Evolutionary conservation across 2,113 vertebrate species (phyloP).

Genomic region (Anoura caudifer): DNA sequence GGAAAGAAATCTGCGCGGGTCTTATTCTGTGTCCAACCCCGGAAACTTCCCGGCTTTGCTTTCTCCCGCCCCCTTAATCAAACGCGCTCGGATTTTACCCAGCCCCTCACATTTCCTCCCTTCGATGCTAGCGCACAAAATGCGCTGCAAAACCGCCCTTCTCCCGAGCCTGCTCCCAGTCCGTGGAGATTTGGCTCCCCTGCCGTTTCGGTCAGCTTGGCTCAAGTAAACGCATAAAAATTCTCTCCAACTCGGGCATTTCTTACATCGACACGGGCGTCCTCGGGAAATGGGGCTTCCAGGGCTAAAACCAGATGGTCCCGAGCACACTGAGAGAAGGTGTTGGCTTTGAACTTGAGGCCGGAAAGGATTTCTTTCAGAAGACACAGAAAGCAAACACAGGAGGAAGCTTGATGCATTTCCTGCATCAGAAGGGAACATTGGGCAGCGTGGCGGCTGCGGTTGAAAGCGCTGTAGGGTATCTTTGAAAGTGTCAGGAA

Average conservation of each 20-base stretch:
- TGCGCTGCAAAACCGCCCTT: not conserved
- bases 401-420: not conserved
- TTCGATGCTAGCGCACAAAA: not conserved
- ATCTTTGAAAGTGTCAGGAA: not conserved
- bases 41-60: not conserved
- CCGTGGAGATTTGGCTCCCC: not conserved
- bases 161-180: not conserved
- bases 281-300: not conserved
- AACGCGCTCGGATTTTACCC: rapidly evolving
- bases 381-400: not conserved
- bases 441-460: rapidly evolving
- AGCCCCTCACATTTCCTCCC: not conserved
- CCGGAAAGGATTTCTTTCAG: not conserved
- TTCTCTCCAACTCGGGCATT: not conserved
- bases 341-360: not conserved
- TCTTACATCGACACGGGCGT: not conserved
- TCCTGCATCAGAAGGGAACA: not conserved
- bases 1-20: not conserved
- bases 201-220: not conserved
- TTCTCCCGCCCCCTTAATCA: not conserved
- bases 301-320: not conserved
- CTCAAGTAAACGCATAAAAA: not conserved
- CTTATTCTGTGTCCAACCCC: not conserved
- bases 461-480: rapidly evolving
- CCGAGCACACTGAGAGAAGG: no score